Evolutionary conservation across 2,797 vertebrate species (phyloP).

Genomic region (Sebastes nivosus): DNA sequence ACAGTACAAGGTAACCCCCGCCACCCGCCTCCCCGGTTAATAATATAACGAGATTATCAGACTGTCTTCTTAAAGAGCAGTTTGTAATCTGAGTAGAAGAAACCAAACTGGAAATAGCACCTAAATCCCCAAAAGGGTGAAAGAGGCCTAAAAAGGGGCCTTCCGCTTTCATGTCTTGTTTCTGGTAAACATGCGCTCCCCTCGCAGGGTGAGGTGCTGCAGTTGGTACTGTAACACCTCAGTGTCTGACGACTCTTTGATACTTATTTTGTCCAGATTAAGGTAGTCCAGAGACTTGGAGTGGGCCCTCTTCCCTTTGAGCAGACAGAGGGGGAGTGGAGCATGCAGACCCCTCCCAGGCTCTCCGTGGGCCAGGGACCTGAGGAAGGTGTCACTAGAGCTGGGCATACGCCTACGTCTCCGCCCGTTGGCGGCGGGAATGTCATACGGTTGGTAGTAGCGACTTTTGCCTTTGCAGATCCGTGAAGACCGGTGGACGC

Average conservation of each 20-base stretch:
- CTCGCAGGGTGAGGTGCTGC: conserved; percentile 93
- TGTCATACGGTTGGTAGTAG: conserved; percentile 95
- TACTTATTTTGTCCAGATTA: conserved; percentile 95
- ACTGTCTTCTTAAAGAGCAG: conserved; percentile 49
- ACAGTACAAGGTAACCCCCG: conserved; percentile 36
- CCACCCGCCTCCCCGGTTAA: conserved; percentile 21
- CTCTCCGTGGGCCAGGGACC: conserved; percentile 80
- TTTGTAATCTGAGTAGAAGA: conserved; percentile 56
- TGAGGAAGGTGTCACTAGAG: conserved; percentile 91
- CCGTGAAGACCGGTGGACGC: conserved; percentile 86
- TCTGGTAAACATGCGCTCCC: conserved; percentile 89
- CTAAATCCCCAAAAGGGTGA: conserved; percentile 44
- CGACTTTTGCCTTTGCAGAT: conserved; percentile 90
- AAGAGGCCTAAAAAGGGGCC: conserved; percentile 11
- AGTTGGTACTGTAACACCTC: conserved; percentile 95
- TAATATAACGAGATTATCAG: conserved; percentile 64
- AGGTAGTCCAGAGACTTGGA: conserved; percentile 99
- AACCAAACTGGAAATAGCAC: conserved; percentile 65
- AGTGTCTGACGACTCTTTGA: conserved; percentile 93
- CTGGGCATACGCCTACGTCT: conserved; percentile 92
- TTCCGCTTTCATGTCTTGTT: conserved; percentile 90
- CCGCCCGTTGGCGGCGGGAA: conserved; percentile 90
- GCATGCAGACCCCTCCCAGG: conserved; percentile 86
- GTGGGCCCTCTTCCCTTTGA: conserved; percentile 92
- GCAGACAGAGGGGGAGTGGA: conserved; percentile 91